These are phyloP conservation scores for Tamias sibiricus DNA, from an alignment of 2,113 vertebrate genomes.

Conservation along the genomic window DNA sequence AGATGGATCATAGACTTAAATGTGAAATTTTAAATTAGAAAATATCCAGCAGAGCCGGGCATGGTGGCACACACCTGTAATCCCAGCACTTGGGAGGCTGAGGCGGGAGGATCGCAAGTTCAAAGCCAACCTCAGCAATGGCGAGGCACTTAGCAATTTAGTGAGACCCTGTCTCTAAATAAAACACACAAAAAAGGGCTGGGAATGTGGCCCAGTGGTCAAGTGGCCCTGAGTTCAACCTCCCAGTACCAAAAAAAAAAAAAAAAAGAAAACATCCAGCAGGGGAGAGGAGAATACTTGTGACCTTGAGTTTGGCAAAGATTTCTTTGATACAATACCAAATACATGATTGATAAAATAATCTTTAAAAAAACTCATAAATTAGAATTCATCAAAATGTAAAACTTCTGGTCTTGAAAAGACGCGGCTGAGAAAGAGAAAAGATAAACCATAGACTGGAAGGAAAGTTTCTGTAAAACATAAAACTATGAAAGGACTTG, in stretches of 20 bases:
- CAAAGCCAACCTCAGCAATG: too few relatives aligned
- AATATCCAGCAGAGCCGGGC: not conserved
- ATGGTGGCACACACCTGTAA: too few relatives aligned
- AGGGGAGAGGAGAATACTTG: not conserved
- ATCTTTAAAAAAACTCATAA: not conserved
- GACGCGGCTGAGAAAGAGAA: conserved; percentile 9
- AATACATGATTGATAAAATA: not conserved
- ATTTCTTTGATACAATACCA: conserved; percentile 21
- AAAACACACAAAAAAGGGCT: too few relatives aligned
- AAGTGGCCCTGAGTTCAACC: too few relatives aligned
- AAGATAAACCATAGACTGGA: not conserved
- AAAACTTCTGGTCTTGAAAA: conserved; percentile 45
- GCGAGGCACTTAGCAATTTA: too few relatives aligned
- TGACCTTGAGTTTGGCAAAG: not conserved
- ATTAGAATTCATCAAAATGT: not conserved
- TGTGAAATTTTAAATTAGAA: conserved; percentile 1
- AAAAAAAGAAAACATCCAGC: not conserved
- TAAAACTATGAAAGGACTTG: not conserved
- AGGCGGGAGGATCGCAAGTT: too few relatives aligned
- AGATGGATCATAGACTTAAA: not conserved
- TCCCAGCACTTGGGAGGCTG: too few relatives aligned
- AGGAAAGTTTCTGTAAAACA: not conserved
- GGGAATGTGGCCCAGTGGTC: too few relatives aligned
- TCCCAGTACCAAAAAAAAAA: too few relatives aligned
- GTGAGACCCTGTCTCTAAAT: too few relatives aligned